These are phyloP conservation scores for Temnothorax longispinosus DNA, from an alignment of 1,140 invertebrate genomes.

Conservation along the genomic window DNA sequence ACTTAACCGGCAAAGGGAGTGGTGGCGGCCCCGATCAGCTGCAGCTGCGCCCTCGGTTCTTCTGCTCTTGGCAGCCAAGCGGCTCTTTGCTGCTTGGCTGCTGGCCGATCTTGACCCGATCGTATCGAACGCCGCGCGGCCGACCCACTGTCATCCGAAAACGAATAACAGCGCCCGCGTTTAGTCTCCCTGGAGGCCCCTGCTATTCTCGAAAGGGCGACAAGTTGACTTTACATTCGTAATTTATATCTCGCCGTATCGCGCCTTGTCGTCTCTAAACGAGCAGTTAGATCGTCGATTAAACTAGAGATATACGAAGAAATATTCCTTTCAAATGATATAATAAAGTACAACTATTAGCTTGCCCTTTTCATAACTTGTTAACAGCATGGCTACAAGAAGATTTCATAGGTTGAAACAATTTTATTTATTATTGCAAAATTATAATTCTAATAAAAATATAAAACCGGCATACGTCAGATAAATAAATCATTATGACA, in stretches of 20 bases:
- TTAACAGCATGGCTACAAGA: not conserved
- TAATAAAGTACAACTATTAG: constrained; percentile 18
- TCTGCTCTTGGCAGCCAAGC: constrained; percentile 73
- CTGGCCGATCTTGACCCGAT: constrained; percentile 79
- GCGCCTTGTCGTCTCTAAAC: constrained; percentile 47
- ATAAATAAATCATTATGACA: not conserved
- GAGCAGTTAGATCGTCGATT: constrained; percentile 35
- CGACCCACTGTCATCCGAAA: constrained; percentile 75
- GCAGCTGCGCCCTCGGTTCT: constrained; percentile 75
- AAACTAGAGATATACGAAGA: constrained; percentile 11
- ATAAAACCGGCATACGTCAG: not conserved
- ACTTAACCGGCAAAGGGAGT: constrained; percentile 66
- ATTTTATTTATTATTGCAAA: not conserved
- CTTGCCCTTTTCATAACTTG: not conserved
- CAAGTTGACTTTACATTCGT: constrained; percentile 69
- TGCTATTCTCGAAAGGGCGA: constrained; percentile 54
- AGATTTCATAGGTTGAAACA: not conserved
- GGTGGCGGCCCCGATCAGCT: constrained; percentile 69
- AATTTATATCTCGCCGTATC: constrained; percentile 53
- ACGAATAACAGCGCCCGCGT: constrained; percentile 70
- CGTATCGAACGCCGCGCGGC: constrained; percentile 72
- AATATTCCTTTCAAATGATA: constrained; percentile 17
- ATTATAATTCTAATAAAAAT: not conserved
- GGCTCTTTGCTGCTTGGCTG: constrained; percentile 71
- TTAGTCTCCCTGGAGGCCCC: constrained; percentile 58